Evolutionary conservation across 2,797 vertebrate species (phyloP).

Genomic region (Limosa lapponica): DNA sequence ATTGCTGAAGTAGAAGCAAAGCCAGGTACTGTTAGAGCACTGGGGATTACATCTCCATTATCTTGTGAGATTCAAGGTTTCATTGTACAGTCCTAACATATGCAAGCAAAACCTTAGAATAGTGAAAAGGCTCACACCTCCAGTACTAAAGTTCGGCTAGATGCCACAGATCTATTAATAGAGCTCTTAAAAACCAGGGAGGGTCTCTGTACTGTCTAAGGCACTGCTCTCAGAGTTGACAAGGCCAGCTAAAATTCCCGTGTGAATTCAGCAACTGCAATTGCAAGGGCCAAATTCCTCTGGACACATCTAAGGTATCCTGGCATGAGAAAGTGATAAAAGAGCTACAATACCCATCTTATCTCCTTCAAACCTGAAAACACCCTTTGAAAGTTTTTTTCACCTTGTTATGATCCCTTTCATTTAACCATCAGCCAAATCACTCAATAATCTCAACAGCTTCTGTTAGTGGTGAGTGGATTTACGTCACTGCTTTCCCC

Average conservation of each 20-base stretch:
- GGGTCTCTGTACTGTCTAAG: slow-evolving; percentile 63
- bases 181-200: slow-evolving; percentile 47
- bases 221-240: slow-evolving; percentile 62
- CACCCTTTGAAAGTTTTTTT: slow-evolving; percentile 58
- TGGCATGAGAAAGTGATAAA: slow-evolving; percentile 75
- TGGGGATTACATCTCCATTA: background rate
- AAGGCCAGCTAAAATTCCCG: slow-evolving; percentile 73
- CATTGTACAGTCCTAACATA: slow-evolving; percentile 8
- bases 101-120: background rate
- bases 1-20: background rate
- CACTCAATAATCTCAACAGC: slow-evolving; percentile 62
- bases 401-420: slow-evolving; percentile 30
- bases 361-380: slow-evolving; percentile 68
- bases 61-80: slow-evolving; percentile 9
- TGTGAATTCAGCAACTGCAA: slow-evolving; percentile 55
- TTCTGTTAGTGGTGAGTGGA: slow-evolving; percentile 60
- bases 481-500: slow-evolving; percentile 59
- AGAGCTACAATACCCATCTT: slow-evolving; percentile 50
- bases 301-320: slow-evolving; percentile 43
- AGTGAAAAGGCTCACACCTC: slow-evolving; percentile 49
- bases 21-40: background rate
- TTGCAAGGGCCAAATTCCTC: slow-evolving; percentile 35
- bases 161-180: slow-evolving; percentile 73
- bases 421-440: slow-evolving; percentile 44
- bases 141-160: background rate